phyloP scores from a whole-genome alignment of 2,888 invertebrate species.

The Dexiosoma caninum region DNA sequence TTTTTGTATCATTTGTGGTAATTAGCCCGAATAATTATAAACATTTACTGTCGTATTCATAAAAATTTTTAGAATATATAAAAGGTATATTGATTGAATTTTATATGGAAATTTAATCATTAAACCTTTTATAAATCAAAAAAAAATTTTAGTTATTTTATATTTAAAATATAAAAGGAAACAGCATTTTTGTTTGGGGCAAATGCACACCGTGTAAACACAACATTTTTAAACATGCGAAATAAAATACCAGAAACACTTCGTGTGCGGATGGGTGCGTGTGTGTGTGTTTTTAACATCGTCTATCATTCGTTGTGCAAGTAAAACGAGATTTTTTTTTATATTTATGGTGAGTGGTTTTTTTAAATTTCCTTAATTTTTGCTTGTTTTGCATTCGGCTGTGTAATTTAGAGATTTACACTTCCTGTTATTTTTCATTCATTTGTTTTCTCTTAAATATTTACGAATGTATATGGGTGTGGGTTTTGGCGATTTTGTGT shows the following conservation, averaged over 20 bases:
- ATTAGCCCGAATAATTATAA: too few species aligned
- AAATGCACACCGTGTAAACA: neutral
- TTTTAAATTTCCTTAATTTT: slow-evolving; percentile 31
- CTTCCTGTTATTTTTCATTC: slow-evolving; percentile 39
- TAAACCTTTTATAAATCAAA: too few species aligned
- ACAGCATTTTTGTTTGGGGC: too few species aligned
- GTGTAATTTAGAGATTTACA: slow-evolving; percentile 24
- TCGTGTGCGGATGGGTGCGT: neutral
- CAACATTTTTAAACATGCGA: slow-evolving; percentile 31
- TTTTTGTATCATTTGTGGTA: too few species aligned
- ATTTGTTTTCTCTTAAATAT: slow-evolving; percentile 24
- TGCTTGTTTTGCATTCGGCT: slow-evolving; percentile 4
- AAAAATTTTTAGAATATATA: too few species aligned
- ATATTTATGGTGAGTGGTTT: slow-evolving; percentile 40
- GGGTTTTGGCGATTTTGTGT: neutral
- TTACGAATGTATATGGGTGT: slow-evolving; percentile 16
- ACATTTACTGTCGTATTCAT: too few species aligned
- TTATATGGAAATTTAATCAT: too few species aligned
- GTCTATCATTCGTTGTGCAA: slow-evolving; percentile 63
- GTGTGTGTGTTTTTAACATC: slow-evolving; percentile 48
- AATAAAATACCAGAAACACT: slow-evolving; percentile 49
- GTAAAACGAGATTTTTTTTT: slow-evolving; percentile 55
- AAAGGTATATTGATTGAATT: too few species aligned
- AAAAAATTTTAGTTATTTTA: too few species aligned
- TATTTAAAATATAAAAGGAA: too few species aligned